Evolutionary conservation across 2,797 vertebrate genomes (phyloP).

Genomic region (Myoxocephalus aenaeus): DNA sequence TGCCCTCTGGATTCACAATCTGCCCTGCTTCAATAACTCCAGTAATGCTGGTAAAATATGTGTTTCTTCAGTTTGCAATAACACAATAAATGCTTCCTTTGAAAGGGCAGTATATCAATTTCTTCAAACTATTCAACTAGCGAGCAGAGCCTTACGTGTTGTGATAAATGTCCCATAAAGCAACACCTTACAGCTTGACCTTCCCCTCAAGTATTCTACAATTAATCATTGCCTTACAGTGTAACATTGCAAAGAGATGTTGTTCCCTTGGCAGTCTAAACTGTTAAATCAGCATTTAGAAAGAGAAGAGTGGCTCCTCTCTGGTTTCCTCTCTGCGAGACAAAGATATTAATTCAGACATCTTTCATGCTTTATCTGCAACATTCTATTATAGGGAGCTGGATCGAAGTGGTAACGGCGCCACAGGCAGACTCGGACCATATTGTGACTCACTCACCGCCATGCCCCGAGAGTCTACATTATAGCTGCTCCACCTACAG

Average conservation of each 20-base stretch:
- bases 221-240: conserved; percentile 35
- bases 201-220: conserved; percentile 23
- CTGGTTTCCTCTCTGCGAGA: conserved; percentile 22
- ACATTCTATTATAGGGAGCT: conserved; percentile 61
- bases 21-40: conserved; percentile 58
- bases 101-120: conserved; percentile 39
- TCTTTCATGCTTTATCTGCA: conserved; percentile 48
- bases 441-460: conserved; percentile 48
- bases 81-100: conserved; percentile 32
- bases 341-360: conserved; percentile 32
- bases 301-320: conserved; percentile 14
- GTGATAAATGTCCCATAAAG: conserved; percentile 45
- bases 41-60: conserved; percentile 58
- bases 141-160: conserved; percentile 5
- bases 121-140: conserved; percentile 32
- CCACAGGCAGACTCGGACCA: conserved; percentile 56
- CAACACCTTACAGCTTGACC: conserved; percentile 40
- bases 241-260: conserved; percentile 10
- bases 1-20: conserved; percentile 68
- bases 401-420: conserved; percentile 49
- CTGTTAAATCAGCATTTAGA: conserved; percentile 34
- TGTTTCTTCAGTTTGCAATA: conserved; percentile 30
- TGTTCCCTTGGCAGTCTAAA: conserved; percentile 18
- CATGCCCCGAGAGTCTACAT: conserved; percentile 54
- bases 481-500: conserved; percentile 76